Evolutionary conservation across 1,140 invertebrate genomes (phyloP), one percentile per base, ranked within the genome.

Genomic region (Pemphigus obesinymphae): DNA sequence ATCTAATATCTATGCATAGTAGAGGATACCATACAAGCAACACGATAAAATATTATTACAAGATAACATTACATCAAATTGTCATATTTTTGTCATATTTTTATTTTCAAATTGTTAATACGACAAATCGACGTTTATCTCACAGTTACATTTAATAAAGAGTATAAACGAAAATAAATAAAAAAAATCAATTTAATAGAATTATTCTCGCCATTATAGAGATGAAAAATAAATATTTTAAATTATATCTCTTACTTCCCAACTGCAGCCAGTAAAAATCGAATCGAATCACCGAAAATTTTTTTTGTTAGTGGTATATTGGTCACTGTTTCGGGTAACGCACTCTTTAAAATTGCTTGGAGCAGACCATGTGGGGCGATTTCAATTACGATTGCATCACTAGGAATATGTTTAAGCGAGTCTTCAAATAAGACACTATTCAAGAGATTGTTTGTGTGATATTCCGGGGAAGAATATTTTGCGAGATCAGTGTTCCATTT

Each of bases 401-500:
- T 82, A 8, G 91, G 91, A 34, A 92, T 87, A 82, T 90, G 87
- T 68, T 87, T 85, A 29, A 90, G 81, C 20, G 88, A 90, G 84
- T 91, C 90, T 84, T 91, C 87, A 83, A 92, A 92, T 34, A 90
- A 84, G 3, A 92, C 91, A 34, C 90, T 88, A 40, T 83, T 86
- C 29, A 91, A 87, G 11, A 92, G 86, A 85, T 93, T 93, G 86
- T 92, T 92, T 11, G 91, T 90, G 84, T 91, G 90, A 85, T 93
- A 93, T 29, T 90, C 90, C 20, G 91, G 88, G 6, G 91, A 92
- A 4, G 89, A 90, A 53, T 85, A 86, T 72, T 88, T 85, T 0
- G 90, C 89, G 31, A 89, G 80, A 1, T 88, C 85, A 4, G 87
- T 58, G 2, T 83, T 61, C 85, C 85, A 85, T 61, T 84, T 5